Base-by-base conservation (phyloP, 2,888 invertebrate species). In the Drosophila paracracens region DNA sequence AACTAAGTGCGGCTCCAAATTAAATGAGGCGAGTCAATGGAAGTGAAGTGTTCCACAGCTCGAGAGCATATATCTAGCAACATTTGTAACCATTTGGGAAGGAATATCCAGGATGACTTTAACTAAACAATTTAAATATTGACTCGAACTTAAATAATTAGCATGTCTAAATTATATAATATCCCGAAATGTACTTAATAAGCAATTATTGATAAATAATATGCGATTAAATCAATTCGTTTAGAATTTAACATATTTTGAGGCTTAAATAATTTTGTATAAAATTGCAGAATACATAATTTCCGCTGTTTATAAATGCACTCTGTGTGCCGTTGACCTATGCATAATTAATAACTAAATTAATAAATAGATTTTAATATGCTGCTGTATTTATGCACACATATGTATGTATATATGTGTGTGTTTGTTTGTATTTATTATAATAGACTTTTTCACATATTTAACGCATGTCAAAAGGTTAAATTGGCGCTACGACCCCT, bases 301-400 rank as follows among this genome's bases (percentile, higher is more conserved):
- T 78, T 83, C 69, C 81, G 79, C 74, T 64, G 79, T 53, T 65
- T 65, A 70, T 61, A 64, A 76, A 59, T 67, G 35, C 57, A 63
- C 36, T 51, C 50, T 27, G 38, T 65, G 50, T 52, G 21, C 29
- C 43, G 43, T 68, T 40, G 57, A 68, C 64, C 79, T 75, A 51
- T 68, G 62, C 65, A 57, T 70, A 68, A 65, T 73, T 72, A 50
- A 80, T 85, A 88, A 85, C 88, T 88, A 68, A 88, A 88, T 85
- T 82, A 82, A 82, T 74, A 72, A 75, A 72, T 72, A 68, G 31
- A n/a, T 29, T 29, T 51, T 13, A 29, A 51, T 29, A 18, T 29
- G 29, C 51, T 51, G 11, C n/a, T 29, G 11, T 51, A 29, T n/a
- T 51, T 51, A 50, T 40, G 21, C 25, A 54, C 18, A 27, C 13